phyloP scores from a whole-genome alignment of 2,113 vertebrate species.

The Ifrita kowaldi region DNA sequence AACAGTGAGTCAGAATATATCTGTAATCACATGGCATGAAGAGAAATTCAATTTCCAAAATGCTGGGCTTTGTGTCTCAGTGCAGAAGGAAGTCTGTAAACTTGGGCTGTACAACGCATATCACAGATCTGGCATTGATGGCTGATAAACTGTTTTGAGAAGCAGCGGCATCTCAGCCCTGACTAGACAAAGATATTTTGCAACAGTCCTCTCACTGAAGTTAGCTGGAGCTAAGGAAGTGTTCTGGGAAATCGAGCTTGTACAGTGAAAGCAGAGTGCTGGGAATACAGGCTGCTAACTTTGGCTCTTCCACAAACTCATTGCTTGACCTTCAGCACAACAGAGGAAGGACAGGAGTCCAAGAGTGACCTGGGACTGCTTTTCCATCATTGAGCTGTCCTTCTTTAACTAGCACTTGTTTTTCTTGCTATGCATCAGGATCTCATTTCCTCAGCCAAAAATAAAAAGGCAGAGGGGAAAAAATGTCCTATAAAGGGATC shows the following conservation, averaged over 20 bases:
- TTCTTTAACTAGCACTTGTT: neutral
- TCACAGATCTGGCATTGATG: neutral
- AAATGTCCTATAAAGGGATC: neutral
- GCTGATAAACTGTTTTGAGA: neutral
- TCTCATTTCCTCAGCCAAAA: neutral
- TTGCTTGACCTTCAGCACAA: neutral
- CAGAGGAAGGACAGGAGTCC: neutral
- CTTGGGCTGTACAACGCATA: neutral
- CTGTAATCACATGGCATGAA: neutral
- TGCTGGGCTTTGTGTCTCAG: neutral
- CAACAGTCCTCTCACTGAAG: neutral
- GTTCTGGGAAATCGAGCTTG: neutral
- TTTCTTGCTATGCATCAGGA: neutral
- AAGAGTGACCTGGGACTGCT: neutral
- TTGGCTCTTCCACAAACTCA: neutral
- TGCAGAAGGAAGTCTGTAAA: neutral
- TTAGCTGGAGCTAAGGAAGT: neutral
- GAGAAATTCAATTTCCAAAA: slow-evolving; percentile 23
- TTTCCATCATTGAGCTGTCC: neutral
- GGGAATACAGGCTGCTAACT: neutral
- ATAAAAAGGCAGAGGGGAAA: neutral
- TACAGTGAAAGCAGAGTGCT: neutral
- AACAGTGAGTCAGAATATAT: neutral
- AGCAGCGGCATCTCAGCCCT: neutral
- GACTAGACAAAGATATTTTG: neutral